Evolutionary conservation across 2,797 vertebrate species (phyloP), one percentile per base, ranked within the genome.

Genomic region (Oophaga sylvatica): DNA sequence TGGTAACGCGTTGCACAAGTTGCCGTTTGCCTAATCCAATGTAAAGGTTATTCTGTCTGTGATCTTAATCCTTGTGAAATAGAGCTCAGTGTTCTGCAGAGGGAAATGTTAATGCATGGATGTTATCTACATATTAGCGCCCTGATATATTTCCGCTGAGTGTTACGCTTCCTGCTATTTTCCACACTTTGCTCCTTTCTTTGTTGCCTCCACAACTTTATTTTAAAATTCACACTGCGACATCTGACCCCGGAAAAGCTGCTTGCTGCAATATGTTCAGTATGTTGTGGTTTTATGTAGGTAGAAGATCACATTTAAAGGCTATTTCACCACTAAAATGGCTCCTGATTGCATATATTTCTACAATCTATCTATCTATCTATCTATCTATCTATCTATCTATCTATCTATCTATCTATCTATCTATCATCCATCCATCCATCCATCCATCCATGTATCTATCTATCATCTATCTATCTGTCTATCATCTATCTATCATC

Each of bases 1-100:
- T 89, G 73, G 80, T 56, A 83, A 89, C 88, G 57, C 26, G 35
- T 83, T 83, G 85, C 63, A 82, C 26, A 86, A 53, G 60, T 87
- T 83, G 29, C 75, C 79, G 75, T 82, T 86, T 89, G 48, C 65
- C 41, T 89, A 87, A 85, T 86, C 87, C 53, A 81, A 87, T 73
- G 65, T 87, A 89, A 89, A 89, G 88, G 84, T 73, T 86, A 87
- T 65, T 83, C 41, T 71, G 26, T 79, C 80, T 79, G 5, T 89
- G 84, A 80, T 89, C 84, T 63, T 86, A 86, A 86, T 89, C 84
- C 84, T 35, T 83, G 56, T 80, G 41, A 82, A 78, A 86, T 78
- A 79, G 62, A 57, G 56, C 73, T 65, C 75, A 86, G 57, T 16
- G 31, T 68, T 62, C n/a, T 67, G n/a, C 82, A 80, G 41, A 26